These are phyloP conservation scores for Cyaniris semiargus DNA, from an alignment of 2,888 invertebrate species.

Conservation along the genomic window DNA sequence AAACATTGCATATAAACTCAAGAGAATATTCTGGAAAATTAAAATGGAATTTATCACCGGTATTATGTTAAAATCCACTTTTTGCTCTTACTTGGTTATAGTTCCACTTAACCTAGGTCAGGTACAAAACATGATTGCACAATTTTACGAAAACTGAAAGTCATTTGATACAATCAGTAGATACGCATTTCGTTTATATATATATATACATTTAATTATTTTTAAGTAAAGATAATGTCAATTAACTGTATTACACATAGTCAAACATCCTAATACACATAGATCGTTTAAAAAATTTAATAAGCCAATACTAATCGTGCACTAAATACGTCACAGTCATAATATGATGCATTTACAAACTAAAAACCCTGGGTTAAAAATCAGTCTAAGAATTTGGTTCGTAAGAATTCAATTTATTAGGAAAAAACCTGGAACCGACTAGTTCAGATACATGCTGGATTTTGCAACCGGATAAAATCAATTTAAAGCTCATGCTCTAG, in stretches of 20 bases:
- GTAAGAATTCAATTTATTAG: not conserved
- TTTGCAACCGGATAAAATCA: not conserved
- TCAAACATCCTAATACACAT: not conserved
- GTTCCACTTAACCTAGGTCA: not conserved
- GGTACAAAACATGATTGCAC: not conserved
- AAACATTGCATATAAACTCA: not conserved
- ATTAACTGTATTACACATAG: not conserved
- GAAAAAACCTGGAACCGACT: not conserved
- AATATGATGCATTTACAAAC: not conserved
- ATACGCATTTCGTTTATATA: not conserved
- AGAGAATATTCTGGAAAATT: not conserved
- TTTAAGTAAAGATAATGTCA: not conserved
- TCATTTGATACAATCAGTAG: not conserved
- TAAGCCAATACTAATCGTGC: conserved; percentile 1
- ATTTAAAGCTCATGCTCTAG: conserved; percentile 7
- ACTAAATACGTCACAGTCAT: not conserved
- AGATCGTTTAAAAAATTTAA: not conserved
- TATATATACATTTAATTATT: not conserved
- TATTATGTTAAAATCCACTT: not conserved
- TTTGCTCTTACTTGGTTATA: not conserved
- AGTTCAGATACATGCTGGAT: not conserved
- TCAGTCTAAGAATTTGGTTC: not conserved
- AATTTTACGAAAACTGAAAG: not conserved
- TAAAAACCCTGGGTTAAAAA: not conserved
- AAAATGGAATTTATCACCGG: not conserved